Conservation (phyloP, 2,113 vertebrate genomes). For the Laticauda colubrina region DNA sequence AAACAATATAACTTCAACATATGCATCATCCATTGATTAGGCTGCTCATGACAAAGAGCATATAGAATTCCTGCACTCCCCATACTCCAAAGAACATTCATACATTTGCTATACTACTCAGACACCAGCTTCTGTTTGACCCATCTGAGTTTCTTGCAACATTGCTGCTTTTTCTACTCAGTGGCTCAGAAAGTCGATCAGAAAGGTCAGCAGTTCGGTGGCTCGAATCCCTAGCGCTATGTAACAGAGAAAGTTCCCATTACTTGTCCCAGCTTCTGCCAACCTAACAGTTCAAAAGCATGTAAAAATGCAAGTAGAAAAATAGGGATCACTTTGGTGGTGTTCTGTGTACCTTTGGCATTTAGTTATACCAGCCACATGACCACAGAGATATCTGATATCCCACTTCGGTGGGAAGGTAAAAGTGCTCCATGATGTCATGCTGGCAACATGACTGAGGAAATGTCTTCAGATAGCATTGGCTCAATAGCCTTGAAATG, state of each 20-base stretch:
- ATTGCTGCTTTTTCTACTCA: not conserved
- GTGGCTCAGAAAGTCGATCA: no score
- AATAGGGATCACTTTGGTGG: no score
- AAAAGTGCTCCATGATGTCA: not conserved
- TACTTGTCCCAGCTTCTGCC: no score
- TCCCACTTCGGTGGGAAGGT: not conserved
- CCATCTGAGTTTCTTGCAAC: not conserved
- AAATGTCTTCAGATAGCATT: not conserved
- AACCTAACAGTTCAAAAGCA: no score
- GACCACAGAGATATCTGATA: no score
- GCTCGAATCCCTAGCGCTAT: no score
- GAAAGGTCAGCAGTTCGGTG: no score
- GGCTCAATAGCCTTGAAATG: not conserved
- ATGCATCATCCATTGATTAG: not conserved
- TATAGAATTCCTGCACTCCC: not conserved
- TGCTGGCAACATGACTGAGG: not conserved
- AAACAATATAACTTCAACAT: conserved; percentile 7
- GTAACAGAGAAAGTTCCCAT: no score
- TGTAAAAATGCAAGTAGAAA: no score
- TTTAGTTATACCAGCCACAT: no score
- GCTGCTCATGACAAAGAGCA: not conserved
- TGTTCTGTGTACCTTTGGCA: no score
- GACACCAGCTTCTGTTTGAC: not conserved
- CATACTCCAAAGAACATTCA: not conserved
- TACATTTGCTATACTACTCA: not conserved